Evolutionary conservation across 53 echinoderm and acorn worm genomes (phyloP), one percentile per base, ranked within the genome.

Genomic region (Apostichopus leukothele): DNA sequence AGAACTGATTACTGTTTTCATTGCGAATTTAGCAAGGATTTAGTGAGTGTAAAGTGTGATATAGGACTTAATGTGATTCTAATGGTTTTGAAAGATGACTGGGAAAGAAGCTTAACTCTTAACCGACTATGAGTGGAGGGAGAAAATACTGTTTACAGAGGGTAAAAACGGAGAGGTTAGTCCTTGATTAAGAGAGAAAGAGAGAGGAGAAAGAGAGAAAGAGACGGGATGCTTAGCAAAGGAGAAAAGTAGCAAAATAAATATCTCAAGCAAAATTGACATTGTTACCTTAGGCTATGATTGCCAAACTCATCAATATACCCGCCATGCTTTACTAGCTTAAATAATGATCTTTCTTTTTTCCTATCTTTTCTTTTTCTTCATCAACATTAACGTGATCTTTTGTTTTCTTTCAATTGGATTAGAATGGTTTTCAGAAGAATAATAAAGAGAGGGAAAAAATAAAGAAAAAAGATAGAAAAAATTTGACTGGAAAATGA

Each of bases 391-490:
- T 5, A 59, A 23, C 57, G 81, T 81, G 81, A 54, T 81, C 81
- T 81, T 81, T 81, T 81, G 81, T 81, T 81, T 81, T 81, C 81
- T 50, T 81, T 81, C 81, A 81, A 81, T 81, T 81, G 81, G 81
- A 81, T 81, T 81, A 81, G 59, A 81, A 81, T 22, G 54, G 55
- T 53, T 81, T 25, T 4, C n/a, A 6, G 16, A 71, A 71, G 71
- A 19, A 71, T 16, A 57, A 57, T 57, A 57, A 57, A 57, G 12
- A 39, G 25, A 39, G 39, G 39, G 3, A 39, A 2, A 39, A 39
- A 39, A 39, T 3, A 39, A 39, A 39, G 39, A 39, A 39, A 39
- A 39, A 39, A 39, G 3, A 3, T 39, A 39, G 39, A 39, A 39
- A 3, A 39, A 54, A 25, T 3, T 50, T 81, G 39, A 39, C 39